Base-by-base conservation (phyloP, 2,113 vertebrate species). In the Nothoprocta perdicaria region DNA sequence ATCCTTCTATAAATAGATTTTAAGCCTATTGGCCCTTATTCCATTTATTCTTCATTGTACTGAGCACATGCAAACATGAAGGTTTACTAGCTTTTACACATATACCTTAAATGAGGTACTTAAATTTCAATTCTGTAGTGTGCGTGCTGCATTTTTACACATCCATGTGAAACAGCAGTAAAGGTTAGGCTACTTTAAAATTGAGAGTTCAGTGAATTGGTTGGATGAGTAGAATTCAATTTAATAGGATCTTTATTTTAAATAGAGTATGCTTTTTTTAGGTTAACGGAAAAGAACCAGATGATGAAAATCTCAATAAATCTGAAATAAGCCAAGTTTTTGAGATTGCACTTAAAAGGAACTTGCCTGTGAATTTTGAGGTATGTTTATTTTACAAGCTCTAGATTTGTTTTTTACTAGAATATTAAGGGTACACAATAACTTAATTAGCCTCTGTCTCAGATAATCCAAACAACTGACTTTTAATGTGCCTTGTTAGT, bases 311-410 rank as follows among this genome's bases (percentile, higher is more conserved):
- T 97, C 98, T 99, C 88, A 99, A 99, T 98, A 99, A 99, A 97
- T 99, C 99, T 73, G 99, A 99, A 98, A 99, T 99, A 97, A 99
- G 99, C 97, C 99, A 99, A 98, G 99, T 99, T 95, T 99, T 99
- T 98, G 99, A 99, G 97, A 99, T 99, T 97, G 99, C 99, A 97
- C 98, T 99, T 94, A 99, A 99, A 98, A 98, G 99, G 97, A 99
- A 99, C 97, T 97, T 99, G 97, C 98, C 99, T 96, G 99, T 99
- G 97, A 99, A 99, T 97, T 99, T 99, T 97, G 99, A 99, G 99
- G 99, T 99, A 97, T 97, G 97, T 93, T 95, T 97, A 95, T 95
- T 98, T 97, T 97, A 96, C 92, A 94, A 91, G 74, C 93, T 95
- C 88, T 94, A 95, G 69, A 95, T 80, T 82, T 95, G 57, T 94